These are phyloP conservation scores for Idris sp. DNA, from an alignment of 1,140 invertebrate species.

Conservation along the genomic window DNA sequence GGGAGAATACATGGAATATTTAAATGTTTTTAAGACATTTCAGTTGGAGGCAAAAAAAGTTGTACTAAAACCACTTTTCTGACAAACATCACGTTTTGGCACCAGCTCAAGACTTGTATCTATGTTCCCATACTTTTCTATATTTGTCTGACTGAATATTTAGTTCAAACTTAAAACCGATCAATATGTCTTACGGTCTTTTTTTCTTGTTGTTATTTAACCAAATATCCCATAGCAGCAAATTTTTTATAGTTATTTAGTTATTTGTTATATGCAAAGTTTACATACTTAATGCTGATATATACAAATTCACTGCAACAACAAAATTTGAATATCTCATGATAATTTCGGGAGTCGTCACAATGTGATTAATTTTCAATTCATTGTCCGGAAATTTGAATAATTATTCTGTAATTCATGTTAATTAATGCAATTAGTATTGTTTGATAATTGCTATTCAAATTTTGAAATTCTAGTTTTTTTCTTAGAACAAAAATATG, in stretches of 20 bases:
- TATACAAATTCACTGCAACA: constrained; percentile 6
- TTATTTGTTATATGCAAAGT: neutral
- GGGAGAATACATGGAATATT: constrained; percentile 40
- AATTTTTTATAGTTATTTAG: constrained; percentile 6
- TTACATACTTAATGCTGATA: too few species aligned
- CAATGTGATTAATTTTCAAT: constrained; percentile 22
- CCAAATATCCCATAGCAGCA: neutral
- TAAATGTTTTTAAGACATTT: constrained; percentile 40
- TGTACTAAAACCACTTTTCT: constrained; percentile 47
- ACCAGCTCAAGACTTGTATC: constrained; percentile 41
- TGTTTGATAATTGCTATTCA: too few species aligned
- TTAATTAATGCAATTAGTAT: constrained; percentile 14
- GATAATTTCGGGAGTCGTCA: constrained; percentile 6
- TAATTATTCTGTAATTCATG: constrained; percentile 16
- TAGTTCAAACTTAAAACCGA: constrained; percentile 46
- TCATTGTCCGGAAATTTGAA: constrained; percentile 4
- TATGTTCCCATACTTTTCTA: constrained; percentile 46
- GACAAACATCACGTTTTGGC: constrained; percentile 53
- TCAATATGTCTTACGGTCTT: constrained; percentile 43
- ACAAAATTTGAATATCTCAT: constrained; percentile 9
- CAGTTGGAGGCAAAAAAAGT: constrained; percentile 15
- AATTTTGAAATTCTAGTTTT: too few species aligned
- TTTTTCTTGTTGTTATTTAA: constrained; percentile 31
- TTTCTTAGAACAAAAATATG: too few species aligned
- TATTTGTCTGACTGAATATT: constrained; percentile 52